A percentile compares a stretch with the other conserved stretches of the same genome.
phyloP scores from a whole-genome alignment of 2,797 vertebrate genomes.

The Bradypus variegatus region DNA sequence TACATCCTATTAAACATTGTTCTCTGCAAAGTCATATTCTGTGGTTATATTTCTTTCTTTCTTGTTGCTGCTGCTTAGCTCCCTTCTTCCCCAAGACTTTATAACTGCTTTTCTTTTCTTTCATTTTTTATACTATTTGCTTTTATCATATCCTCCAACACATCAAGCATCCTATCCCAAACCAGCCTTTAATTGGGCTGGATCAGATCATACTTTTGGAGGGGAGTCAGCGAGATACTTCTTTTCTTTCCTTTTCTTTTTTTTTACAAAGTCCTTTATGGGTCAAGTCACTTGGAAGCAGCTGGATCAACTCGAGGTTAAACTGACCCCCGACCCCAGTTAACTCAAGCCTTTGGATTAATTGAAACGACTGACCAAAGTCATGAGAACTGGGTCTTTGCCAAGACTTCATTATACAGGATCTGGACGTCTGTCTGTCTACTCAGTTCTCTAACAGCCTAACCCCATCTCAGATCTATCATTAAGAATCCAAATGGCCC shows the following conservation, averaged over 20 bases:
- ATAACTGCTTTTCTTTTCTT: not conserved
- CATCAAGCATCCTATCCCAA: not conserved
- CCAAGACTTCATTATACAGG: slow-evolving; percentile 13
- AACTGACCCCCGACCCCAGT: not conserved
- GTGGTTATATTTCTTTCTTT: not conserved
- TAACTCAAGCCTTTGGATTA: not conserved
- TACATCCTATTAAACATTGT: not conserved
- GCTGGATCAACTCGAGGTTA: not conserved
- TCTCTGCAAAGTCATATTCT: not conserved
- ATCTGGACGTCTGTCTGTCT: not conserved
- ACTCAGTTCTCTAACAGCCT: not conserved
- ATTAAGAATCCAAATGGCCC: not conserved
- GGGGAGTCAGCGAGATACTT: not conserved
- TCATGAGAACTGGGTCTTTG: slow-evolving; percentile 17
- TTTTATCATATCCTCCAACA: not conserved
- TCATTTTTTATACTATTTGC: not conserved
- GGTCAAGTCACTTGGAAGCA: slow-evolving; percentile 34
- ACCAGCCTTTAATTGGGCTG: not conserved
- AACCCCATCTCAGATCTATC: not conserved
- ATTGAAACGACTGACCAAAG: not conserved
- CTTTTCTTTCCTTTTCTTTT: not conserved
- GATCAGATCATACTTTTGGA: slow-evolving; percentile 1
- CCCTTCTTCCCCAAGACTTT: not conserved
- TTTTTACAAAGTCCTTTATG: slow-evolving; percentile 22
- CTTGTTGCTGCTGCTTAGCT: not conserved